These are phyloP conservation scores for Phataginus tetradactyla DNA, from an alignment of 2,797 vertebrate genomes.

Conservation along the genomic window DNA sequence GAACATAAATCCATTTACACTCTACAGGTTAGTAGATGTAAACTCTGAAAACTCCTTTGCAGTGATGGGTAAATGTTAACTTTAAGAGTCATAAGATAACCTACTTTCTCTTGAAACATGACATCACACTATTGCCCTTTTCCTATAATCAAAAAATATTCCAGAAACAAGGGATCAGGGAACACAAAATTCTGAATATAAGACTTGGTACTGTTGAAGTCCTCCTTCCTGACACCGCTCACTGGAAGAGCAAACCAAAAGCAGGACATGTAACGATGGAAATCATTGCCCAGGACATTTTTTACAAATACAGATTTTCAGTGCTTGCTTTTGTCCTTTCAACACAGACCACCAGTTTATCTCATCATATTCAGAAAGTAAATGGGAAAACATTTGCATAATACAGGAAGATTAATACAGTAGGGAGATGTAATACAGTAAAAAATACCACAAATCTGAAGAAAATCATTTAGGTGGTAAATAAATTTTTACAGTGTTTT, in stretches of 20 bases:
- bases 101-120: background rate
- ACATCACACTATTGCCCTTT: background rate
- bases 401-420: background rate
- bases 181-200: background rate
- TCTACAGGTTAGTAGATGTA: background rate
- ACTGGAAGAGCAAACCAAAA: background rate
- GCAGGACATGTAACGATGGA: background rate
- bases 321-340: constrained; percentile 18
- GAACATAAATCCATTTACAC: background rate
- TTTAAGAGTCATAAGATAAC: background rate
- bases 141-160: background rate
- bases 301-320: background rate
- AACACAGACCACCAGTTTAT: background rate
- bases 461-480: background rate
- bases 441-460: background rate
- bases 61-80: background rate
- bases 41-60: background rate
- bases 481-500: background rate
- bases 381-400: background rate
- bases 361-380: constrained; percentile 16
- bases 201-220: background rate
- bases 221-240: background rate
- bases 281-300: background rate
- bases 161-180: background rate
- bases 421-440: background rate